These are phyloP conservation scores for Temnopleurus reevesii DNA, from an alignment of 53 echinoderm and acorn worm genomes.

Conservation along the genomic window DNA sequence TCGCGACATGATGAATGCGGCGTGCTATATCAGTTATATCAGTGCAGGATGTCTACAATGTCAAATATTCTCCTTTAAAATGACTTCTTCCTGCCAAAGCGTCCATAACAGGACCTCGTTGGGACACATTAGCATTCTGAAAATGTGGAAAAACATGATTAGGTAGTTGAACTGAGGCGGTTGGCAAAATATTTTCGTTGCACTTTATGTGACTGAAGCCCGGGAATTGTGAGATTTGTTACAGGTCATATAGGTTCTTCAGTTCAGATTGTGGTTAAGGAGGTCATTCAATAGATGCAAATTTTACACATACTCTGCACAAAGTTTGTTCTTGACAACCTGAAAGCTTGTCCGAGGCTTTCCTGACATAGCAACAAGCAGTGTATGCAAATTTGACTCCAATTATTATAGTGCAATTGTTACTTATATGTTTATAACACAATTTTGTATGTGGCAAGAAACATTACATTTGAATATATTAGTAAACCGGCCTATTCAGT, in stretches of 20 bases:
- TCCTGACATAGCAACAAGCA: no score
- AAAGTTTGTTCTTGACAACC: no score
- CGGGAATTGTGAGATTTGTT: background rate
- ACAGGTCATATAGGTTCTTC: no score
- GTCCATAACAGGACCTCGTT: background rate
- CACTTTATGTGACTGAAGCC: background rate
- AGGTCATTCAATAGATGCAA: no score
- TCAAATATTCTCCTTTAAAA: conserved; percentile 33
- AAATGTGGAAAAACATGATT: conserved; percentile 8
- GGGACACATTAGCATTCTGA: background rate
- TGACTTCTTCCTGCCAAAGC: conserved; percentile 34
- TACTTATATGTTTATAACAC: no score
- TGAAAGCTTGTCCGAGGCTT: no score
- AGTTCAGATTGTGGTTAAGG: background rate
- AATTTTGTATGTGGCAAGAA: no score
- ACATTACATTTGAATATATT: no score
- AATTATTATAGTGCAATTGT: no score
- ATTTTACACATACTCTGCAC: no score
- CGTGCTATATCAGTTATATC: background rate
- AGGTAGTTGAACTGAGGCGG: background rate
- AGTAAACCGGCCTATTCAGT: no score
- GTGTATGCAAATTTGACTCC: no score
- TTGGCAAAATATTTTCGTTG: background rate
- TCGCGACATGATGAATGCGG: background rate
- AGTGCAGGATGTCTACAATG: conserved; percentile 30